phyloP scores from a whole-genome alignment of 1,140 invertebrate species.

The Listronotus oregonensis region DNA sequence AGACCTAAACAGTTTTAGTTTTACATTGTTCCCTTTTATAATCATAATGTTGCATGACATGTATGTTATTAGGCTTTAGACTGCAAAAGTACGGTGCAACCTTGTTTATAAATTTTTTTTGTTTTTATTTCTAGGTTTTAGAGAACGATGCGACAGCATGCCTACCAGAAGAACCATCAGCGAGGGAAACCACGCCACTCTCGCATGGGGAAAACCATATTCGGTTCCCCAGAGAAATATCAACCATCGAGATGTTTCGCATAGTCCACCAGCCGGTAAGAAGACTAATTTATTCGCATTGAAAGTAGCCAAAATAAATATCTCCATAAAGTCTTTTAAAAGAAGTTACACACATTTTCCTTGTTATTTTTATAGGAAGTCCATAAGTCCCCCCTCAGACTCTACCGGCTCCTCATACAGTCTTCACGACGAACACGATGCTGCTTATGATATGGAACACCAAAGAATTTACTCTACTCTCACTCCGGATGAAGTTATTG shows the following conservation, averaged over 20 bases:
- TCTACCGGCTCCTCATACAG: constrained; percentile 73
- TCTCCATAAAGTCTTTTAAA: too few relatives aligned
- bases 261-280: constrained; percentile 63
- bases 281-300: too few relatives aligned
- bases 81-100: too few relatives aligned
- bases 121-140: constrained; percentile 46
- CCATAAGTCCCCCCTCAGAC: constrained; percentile 67
- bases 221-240: constrained; percentile 60
- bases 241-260: constrained; percentile 62
- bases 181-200: constrained; percentile 60
- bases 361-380: constrained; percentile 54
- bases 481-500: constrained; percentile 66
- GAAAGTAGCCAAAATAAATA: too few relatives aligned
- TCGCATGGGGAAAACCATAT: constrained; percentile 26
- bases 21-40: too few relatives aligned
- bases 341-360: too few relatives aligned
- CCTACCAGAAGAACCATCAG: constrained; percentile 67
- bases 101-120: constrained; percentile 1
- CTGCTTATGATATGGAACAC: constrained; percentile 50
- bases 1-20: too few relatives aligned
- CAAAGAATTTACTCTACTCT: constrained; percentile 59
- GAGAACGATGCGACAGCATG: constrained; percentile 80
- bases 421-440: constrained; percentile 64
- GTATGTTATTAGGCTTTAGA: too few relatives aligned
- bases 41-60: too few relatives aligned